A percentile compares a stretch with the other conserved stretches of the same genome.
Evolutionary conservation across 1,140 invertebrate genomes (phyloP).

Genomic region (Heliconius eleuchia): DNA sequence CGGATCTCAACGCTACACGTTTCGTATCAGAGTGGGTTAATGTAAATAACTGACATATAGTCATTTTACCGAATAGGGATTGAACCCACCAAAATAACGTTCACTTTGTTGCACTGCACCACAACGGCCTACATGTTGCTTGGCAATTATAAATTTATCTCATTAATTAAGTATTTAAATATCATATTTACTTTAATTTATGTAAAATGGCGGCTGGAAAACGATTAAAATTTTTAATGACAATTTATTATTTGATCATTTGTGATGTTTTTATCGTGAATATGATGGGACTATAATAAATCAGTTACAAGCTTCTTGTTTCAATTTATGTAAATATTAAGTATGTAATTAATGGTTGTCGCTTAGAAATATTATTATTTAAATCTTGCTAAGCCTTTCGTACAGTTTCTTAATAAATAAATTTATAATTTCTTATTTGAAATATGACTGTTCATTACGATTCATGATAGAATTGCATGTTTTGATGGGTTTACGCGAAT

Average conservation of each 20-base stretch:
- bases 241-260: slow-evolving; percentile 18
- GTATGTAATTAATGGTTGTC: slow-evolving; percentile 23
- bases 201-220: background rate
- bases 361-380: slow-evolving; percentile 12
- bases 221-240: slow-evolving; percentile 18
- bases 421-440: background rate
- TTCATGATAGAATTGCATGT: background rate
- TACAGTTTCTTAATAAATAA: slow-evolving; percentile 9
- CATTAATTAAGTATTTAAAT: slow-evolving; percentile 22
- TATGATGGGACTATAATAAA: slow-evolving; percentile 5
- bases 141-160: slow-evolving; percentile 20
- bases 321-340: slow-evolving; percentile 28
- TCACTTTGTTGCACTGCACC: too few relatives aligned
- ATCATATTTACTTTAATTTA: background rate
- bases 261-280: background rate
- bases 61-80: too few relatives aligned
- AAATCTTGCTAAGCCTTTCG: background rate
- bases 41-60: too few relatives aligned
- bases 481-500: slow-evolving; percentile 5
- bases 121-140: background rate
- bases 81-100: too few relatives aligned
- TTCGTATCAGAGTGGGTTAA: too few relatives aligned
- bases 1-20: too few relatives aligned
- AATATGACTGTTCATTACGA: slow-evolving; percentile 6
- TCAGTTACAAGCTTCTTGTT: slow-evolving; percentile 11